These are phyloP conservation scores for Malacoraja senta DNA, from an alignment of 2,797 vertebrate genomes.

Conservation along the genomic window DNA sequence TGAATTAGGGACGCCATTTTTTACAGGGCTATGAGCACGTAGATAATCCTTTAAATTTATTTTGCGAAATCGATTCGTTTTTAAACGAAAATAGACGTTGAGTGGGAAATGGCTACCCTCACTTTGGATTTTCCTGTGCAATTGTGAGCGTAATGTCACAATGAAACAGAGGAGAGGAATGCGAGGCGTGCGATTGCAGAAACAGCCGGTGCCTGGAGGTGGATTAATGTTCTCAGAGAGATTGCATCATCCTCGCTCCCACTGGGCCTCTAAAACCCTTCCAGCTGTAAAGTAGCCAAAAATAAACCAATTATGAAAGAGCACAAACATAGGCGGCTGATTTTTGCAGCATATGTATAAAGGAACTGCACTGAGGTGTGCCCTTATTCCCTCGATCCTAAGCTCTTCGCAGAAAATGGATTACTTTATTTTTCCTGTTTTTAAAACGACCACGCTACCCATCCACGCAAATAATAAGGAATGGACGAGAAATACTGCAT, in stretches of 20 bases:
- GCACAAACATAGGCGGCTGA: slow-evolving; percentile 27
- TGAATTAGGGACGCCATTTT: slow-evolving; percentile 33
- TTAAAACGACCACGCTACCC: no score
- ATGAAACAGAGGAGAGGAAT: slow-evolving; percentile 16
- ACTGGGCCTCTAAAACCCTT: slow-evolving; percentile 34
- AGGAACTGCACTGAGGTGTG: no score
- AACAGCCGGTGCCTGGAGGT: slow-evolving; percentile 35
- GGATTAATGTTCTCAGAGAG: slow-evolving; percentile 28
- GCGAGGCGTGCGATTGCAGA: slow-evolving; percentile 26
- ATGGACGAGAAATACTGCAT: neutral
- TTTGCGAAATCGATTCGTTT: neutral
- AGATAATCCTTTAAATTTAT: neutral
- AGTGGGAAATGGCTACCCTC: neutral
- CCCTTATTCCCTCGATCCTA: neutral
- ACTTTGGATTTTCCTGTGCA: neutral
- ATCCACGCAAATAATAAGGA: neutral
- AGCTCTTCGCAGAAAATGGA: neutral
- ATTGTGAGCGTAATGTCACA: neutral
- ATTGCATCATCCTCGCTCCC: slow-evolving; percentile 37
- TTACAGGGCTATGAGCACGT: slow-evolving; percentile 4
- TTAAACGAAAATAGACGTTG: neutral
- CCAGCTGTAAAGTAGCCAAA: slow-evolving; percentile 38
- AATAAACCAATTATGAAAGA: slow-evolving; percentile 38
- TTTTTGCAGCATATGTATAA: slow-evolving; percentile 16
- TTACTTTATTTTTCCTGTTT: neutral